A percentile compares a stretch with the other conserved stretches of the same genome.
These are phyloP conservation scores for Myotis daubentonii DNA, from an alignment of 2,797 vertebrate genomes.

Conservation along the genomic window DNA sequence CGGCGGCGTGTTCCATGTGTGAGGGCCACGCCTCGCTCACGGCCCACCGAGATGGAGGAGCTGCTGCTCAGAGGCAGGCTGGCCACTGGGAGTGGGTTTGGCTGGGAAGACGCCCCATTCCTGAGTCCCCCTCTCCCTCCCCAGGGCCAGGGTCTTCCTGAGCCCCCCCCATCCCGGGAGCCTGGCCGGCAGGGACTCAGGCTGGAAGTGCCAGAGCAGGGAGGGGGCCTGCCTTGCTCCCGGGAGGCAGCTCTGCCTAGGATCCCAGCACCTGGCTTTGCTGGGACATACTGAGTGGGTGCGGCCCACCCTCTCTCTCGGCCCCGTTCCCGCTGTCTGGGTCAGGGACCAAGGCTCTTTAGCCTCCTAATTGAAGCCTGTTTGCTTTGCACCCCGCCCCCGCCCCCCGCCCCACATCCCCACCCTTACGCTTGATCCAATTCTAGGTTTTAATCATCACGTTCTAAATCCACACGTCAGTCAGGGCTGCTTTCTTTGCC, in stretches of 20 bases:
- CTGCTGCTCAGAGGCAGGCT: conserved; percentile 72
- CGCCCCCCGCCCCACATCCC: not conserved
- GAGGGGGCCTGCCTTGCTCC: not conserved
- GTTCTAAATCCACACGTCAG: not conserved
- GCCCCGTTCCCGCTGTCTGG: not conserved
- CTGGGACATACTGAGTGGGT: not conserved
- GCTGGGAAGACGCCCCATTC: conserved; percentile 43
- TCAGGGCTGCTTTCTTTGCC: not conserved
- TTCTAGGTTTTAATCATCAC: not conserved
- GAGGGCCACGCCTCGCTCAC: conserved; percentile 78
- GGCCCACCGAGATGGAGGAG: conserved; percentile 79
- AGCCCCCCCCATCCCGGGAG: not conserved
- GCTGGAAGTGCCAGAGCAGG: not conserved
- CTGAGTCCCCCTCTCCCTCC: not conserved
- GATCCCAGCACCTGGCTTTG: not conserved
- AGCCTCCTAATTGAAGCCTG: not conserved
- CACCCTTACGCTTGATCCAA: not conserved
- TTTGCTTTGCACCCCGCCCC: not conserved
- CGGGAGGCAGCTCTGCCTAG: not conserved
- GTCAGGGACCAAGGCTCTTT: not conserved
- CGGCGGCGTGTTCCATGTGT: conserved; percentile 75
- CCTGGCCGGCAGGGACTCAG: not conserved
- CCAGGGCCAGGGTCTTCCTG: conserved; percentile 10
- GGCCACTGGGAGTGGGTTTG: conserved; percentile 67
- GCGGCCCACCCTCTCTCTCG: not conserved